Evolutionary conservation across 2,113 vertebrate species (phyloP), one percentile per base, ranked within the genome.

Genomic region (Strix uralensis): DNA sequence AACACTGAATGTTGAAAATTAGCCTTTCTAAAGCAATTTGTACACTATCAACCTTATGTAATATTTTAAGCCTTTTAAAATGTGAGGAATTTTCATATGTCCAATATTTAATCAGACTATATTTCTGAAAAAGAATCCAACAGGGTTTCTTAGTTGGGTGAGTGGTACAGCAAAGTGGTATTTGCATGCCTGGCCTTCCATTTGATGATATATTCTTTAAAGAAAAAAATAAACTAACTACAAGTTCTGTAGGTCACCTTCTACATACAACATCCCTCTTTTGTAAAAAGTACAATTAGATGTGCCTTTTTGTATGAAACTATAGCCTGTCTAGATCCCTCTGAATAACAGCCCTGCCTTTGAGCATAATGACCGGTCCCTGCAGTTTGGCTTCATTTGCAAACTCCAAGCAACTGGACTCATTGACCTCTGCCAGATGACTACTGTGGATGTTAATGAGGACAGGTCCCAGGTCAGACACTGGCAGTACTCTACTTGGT

Each of bases 401-500:
- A 26, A 42, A 16, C n/a, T 52, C 34, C 11, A 10, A 6, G 38
- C 1, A 0, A 54, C 36, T 13, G 10, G 13, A 19, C 10, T 14
- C 38, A 38, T 5, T 30, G 25, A 38, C 22, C n/a, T 81, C 38
- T 15, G 36, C 13, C 30, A 54, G 38, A 30, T 26, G 8, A 65
- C 38, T 62, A 38, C 44, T 25, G 6, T 2, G 15, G 42, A 54
- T 30, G 47, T 22, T 61, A 14, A 73, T 32, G 15, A 74, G 36
- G 61, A 38, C 27, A 40, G 44, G 30, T 42, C 25, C 22, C 34
- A 59, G 38, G 30, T 19, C 12, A 36, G 44, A 57, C 30, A 3
- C 29, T 23, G 38, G 26, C 59, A 63, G 14, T 23, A 29, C 23
- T 51, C 17, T 25, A 30, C 22, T 26, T 51, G 26, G 18, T 30